These are phyloP conservation scores for Aspidoscelis tigris DNA, from an alignment of 2,113 vertebrate genomes.

Conservation along the genomic window DNA sequence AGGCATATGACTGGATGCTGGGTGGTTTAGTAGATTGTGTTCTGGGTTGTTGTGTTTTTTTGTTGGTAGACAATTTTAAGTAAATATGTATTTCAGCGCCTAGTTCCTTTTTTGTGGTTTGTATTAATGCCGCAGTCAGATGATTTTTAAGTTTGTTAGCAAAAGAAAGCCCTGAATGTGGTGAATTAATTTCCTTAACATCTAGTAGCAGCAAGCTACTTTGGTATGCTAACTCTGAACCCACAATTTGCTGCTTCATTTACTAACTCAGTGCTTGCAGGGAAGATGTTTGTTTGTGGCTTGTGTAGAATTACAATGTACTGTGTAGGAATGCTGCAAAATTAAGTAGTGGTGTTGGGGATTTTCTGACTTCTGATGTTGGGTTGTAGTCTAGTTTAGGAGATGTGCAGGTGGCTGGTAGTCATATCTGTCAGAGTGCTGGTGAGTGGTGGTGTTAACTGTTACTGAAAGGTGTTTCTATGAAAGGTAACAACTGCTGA, in stretches of 20 bases:
- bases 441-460: background rate
- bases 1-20: rapidly evolving
- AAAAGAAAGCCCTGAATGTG: background rate
- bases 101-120: background rate
- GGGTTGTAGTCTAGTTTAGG: background rate
- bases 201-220: conserved; percentile 13
- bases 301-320: background rate
- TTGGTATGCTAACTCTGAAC: conserved; percentile 6
- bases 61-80: background rate
- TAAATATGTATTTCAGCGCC: rapidly evolving
- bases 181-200: conserved; percentile 35
- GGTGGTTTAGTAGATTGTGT: background rate
- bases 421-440: background rate
- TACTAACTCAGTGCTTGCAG: background rate
- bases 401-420: background rate
- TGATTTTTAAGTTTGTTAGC: conserved; percentile 7
- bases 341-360: background rate
- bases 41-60: rapidly evolving
- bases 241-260: background rate
- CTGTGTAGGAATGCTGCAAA: background rate
- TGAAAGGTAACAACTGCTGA: background rate
- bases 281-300: background rate
- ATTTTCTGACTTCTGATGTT: background rate
- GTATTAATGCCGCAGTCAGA: background rate
- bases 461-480: conserved; percentile 14